phyloP scores from a whole-genome alignment of 1,140 invertebrate genomes.

The Aphidius ervi region DNA sequence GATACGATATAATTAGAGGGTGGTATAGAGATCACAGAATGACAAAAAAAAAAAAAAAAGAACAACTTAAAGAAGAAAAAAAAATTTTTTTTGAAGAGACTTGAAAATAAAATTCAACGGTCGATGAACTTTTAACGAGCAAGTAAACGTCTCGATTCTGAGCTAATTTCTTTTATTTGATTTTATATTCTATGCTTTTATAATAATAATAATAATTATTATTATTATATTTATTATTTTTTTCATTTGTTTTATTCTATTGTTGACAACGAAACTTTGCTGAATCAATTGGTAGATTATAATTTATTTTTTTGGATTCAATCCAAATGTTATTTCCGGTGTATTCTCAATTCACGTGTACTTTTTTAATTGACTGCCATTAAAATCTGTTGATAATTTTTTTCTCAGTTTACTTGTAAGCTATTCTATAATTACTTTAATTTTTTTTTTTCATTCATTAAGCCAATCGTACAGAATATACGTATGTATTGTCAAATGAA shows the following conservation, averaged over 20 bases:
- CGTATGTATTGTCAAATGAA: too few relatives aligned
- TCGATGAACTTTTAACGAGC: slow-evolving; percentile 10
- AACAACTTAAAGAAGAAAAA: slow-evolving; percentile 18
- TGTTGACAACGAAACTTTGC: slow-evolving; percentile 4
- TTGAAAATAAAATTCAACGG: slow-evolving; percentile 9
- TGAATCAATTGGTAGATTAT: slow-evolving; percentile 1
- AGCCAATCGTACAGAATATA: too few relatives aligned
- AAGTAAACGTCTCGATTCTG: slow-evolving; percentile 3
- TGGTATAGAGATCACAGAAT: neutral
- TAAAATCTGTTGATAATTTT: neutral
- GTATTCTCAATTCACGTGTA: neutral
- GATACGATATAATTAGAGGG: slow-evolving; percentile 19
- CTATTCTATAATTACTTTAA: too few relatives aligned
- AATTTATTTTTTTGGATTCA: slow-evolving; percentile 11
- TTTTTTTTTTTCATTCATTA: too few relatives aligned
- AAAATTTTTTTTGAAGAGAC: neutral
- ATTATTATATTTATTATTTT: neutral
- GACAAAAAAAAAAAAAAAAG: slow-evolving; percentile 6
- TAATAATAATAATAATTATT: too few relatives aligned
- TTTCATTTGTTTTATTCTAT: slow-evolving; percentile 3
- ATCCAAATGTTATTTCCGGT: slow-evolving; percentile 9
- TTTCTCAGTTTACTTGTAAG: too few relatives aligned
- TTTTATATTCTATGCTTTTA: neutral
- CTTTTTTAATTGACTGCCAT: neutral
- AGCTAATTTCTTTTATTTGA: slow-evolving; percentile 1